Base-by-base conservation (phyloP, 2,113 vertebrate genomes). In the Zeus faber region DNA sequence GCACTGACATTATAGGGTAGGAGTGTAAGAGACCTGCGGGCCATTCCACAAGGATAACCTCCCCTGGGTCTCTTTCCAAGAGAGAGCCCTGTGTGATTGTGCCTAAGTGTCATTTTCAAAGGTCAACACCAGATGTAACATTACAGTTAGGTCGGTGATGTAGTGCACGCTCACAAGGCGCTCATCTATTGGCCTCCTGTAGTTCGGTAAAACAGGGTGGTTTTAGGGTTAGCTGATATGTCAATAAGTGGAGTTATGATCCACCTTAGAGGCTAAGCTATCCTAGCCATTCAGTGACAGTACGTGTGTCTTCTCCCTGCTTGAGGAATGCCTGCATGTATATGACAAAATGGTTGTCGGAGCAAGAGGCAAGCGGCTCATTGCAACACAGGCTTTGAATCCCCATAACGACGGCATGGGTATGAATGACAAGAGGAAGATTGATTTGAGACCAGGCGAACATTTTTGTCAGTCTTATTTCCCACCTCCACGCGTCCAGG, bases 61-160 rank as follows among this genome's bases (percentile, higher is more conserved):
- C 74, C 65, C 69, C 48, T 35, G 65, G 61, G 68, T 51, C 66
- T 80, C 39, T 5, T 78, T 37, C 33, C 33, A 77, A 70, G 44
- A 64, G 62, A 72, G 33, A 71, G 47, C n/a, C n/a, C n/a, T n/a
- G n/a, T n/a, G n/a, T n/a, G n/a, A n/a, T n/a, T n/a, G n/a, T n/a
- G n/a, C n/a, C n/a, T n/a, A n/a, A n/a, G n/a, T 73, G 60, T 54
- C 71, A 68, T 74, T 80, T 81, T 62, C 67, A 81, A 81, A 81
- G 72, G 76, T 85, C 63, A 77, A 0, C 57, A 37, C 35, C 35
- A 74, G 67, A 68, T 39, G 65, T 68, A 72, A 72, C 46, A 68
- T 62, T 59, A 57, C 44, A 58, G 50, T 65, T 70, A 59, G 49
- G 66, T 61, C 67, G 65, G 44, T 59, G 56, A 65, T 63, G 57